Base-by-base conservation (phyloP, 2,888 invertebrate species). In the Maniola hyperantus region DNA sequence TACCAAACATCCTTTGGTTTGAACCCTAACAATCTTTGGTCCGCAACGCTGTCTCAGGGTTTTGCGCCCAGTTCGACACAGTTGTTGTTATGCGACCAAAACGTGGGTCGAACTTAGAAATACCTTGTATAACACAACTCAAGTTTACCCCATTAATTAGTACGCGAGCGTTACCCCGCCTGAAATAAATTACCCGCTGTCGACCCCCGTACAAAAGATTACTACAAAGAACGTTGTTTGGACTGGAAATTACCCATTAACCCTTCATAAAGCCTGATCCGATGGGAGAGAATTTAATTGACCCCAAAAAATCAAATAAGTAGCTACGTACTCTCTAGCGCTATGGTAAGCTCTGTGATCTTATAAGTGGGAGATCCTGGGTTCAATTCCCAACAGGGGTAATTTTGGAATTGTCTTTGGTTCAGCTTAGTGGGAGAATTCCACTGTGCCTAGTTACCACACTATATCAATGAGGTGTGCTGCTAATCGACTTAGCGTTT, bases 121-220 rank as follows among this genome's bases (percentile, higher is more conserved):
- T 42, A 57, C 13, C 55, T 57, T 57, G 18, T 18, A 39, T 18
- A 42, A 57, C 55, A 20, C 55, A 18, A 54, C 11, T 57, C 39
- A 57, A 57, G 55, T 57, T 57, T 42, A 65, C 67, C 73, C 71
- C 73, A 73, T 73, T 72, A 71, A 72, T 73, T 72, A 67, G 63
- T 64, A 59, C 61, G 64, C 58, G 53, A 57, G 39, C 61, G 57
- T 15, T 42, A 64, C 64, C 68, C 63, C 58, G 66, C 66, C 68
- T 64, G 66, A 71, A 73, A 72, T 72, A 72, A n/a, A 74, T 73
- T 72, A 71, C 70, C 69, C 20, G 26, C 69, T 71, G 69, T 72
- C 72, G 67, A 61, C 64, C 51, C 61, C 55, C 60, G 51, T 34
- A 33, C 46, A 33, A 46, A 13, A 46, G 46, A 46, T 59, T 59